Percentiles rank a stretch among this genome's conserved stretches.
Conservation (phyloP, 2,113 vertebrate species). For the Odobenus rosmarus region DNA sequence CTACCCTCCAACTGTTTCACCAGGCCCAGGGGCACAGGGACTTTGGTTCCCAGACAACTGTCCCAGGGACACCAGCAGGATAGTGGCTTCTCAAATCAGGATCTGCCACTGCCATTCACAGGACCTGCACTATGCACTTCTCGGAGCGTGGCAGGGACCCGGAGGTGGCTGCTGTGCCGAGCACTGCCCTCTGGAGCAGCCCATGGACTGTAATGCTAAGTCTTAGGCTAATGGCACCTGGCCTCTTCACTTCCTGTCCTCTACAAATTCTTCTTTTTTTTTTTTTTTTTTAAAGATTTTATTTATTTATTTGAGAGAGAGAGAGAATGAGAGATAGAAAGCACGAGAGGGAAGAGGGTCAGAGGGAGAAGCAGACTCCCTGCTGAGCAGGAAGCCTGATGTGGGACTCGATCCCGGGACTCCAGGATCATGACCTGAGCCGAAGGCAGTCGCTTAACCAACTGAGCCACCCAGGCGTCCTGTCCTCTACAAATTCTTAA, state of each 20-base stretch:
- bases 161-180: not conserved
- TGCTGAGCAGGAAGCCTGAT: too few relatives aligned
- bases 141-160: not conserved
- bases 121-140: not conserved
- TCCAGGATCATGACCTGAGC: too few relatives aligned
- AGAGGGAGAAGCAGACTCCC: too few relatives aligned
- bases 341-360: too few relatives aligned
- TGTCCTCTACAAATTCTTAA: not conserved
- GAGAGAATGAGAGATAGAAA: too few relatives aligned
- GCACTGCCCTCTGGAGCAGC: not conserved
- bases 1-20: not conserved
- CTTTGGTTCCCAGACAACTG: not conserved
- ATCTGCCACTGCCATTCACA: not conserved
- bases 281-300: too few relatives aligned
- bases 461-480: too few relatives aligned
- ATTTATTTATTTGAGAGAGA: too few relatives aligned
- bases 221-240: not conserved
- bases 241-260: not conserved
- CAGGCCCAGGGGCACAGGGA: not conserved
- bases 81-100: not conserved
- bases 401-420: too few relatives aligned
- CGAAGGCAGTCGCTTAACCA: too few relatives aligned
- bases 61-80: not conserved
- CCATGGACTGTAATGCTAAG: not conserved
- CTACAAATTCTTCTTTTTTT: conserved; percentile 5